phyloP scores from a whole-genome alignment of 1,140 invertebrate genomes.

The Sipha flava region DNA sequence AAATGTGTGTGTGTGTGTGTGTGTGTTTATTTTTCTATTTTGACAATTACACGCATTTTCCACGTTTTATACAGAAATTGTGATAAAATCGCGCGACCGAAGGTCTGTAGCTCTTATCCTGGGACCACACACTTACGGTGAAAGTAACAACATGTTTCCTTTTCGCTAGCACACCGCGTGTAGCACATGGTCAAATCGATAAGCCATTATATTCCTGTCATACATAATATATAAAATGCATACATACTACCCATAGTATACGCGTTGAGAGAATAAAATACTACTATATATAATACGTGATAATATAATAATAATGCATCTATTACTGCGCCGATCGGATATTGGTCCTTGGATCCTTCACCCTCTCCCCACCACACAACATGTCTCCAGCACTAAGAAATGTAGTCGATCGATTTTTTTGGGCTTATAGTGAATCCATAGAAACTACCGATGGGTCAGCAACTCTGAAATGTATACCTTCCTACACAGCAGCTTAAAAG shows the following conservation, averaged over 20 bases:
- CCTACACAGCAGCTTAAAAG: no score
- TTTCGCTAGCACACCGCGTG: neutral
- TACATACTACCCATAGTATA: neutral
- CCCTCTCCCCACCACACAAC: no score
- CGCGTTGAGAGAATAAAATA: neutral
- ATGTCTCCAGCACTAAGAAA: no score
- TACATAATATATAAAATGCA: neutral
- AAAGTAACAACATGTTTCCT: slow-evolving; percentile 16
- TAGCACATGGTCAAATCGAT: slow-evolving; percentile 24
- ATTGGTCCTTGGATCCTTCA: neutral
- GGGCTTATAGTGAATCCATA: no score
- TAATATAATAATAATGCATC: neutral
- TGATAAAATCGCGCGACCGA: neutral
- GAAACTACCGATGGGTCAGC: no score
- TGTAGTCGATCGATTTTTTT: no score
- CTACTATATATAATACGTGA: neutral
- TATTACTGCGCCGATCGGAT: neutral
- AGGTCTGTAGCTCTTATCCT: neutral
- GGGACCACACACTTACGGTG: neutral
- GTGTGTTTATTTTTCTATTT: neutral
- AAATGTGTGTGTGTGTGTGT: neutral
- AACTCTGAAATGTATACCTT: no score
- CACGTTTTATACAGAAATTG: neutral
- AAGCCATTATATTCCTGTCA: slow-evolving; percentile 20
- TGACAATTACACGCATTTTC: slow-evolving; percentile 1